Evolutionary conservation across 2,888 invertebrate species (phyloP), one percentile per base, ranked within the genome.

Genomic region (Lumbricus terrestris): DNA sequence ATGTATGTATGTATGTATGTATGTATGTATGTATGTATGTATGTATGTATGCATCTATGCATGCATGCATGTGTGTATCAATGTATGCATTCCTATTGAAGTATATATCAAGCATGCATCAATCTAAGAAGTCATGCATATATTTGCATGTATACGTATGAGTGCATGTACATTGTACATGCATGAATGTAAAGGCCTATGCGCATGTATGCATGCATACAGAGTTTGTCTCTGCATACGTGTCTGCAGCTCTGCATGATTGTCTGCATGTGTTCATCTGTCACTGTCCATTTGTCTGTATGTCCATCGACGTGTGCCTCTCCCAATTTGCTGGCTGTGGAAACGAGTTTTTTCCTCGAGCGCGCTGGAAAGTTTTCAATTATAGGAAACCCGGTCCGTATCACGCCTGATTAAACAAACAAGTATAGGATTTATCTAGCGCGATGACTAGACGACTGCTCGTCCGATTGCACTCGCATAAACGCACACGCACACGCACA

Each of bases 401-500:
- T 69, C 69, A 8, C 69, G 69, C 69, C 69, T 69, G 6, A 69
- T 69, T 69, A 69, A 69, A 69, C 69, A 69, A 69, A 69, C 69
- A 69, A 69, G 69, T n/a, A 69, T 69, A n/a, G 69, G 69, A 69
- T 69, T 69, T 69, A 69, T 69, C 69, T 69, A n/a, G 69, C 69
- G 69, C 69, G 29, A n/a, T 69, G 69, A 69, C n/a, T 29, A n/a
- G 69, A 69, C 69, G 29, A 69, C 29, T 69, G 29, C n/a, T n/a
- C n/a, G n/a, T 8, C 69, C n/a, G 69, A 69, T 11, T 69, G 69
- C 69, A 69, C 69, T 69, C 69, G 69, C 29, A n/a, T n/a, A n/a
- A 69, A n/a, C 69, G 69, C n/a, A 69, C 69, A 29, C n/a, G 8
- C 13, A 15, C 29, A 69, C 69, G n/a, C 69, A 69, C 69, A n/a